Conservation (phyloP, 2,113 vertebrate genomes). For the Athene noctua region DNA sequence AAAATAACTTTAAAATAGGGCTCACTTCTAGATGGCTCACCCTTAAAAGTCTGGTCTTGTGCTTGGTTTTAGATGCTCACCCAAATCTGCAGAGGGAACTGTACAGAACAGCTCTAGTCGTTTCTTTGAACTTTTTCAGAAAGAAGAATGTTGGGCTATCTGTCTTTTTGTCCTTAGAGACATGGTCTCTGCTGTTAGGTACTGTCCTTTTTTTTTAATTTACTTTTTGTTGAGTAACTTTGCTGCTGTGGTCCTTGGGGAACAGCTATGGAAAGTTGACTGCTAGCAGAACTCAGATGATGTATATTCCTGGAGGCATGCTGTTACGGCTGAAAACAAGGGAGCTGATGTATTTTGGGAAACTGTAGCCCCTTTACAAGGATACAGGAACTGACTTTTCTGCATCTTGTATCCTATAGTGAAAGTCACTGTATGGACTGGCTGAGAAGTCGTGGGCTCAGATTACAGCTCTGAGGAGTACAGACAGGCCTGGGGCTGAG, state of each 20-base stretch:
- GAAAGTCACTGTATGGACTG: background rate
- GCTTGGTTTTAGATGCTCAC: background rate
- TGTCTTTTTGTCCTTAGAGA: background rate
- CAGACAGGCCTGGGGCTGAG: background rate
- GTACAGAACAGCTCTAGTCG: background rate
- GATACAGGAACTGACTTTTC: background rate
- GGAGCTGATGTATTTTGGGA: background rate
- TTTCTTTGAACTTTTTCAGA: background rate
- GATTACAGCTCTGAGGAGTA: background rate
- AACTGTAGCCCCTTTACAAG: background rate
- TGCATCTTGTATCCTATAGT: rapidly evolving
- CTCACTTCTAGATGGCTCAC: background rate
- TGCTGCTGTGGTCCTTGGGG: background rate
- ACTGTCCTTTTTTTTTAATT: background rate
- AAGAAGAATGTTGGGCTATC: background rate
- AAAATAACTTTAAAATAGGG: conserved; percentile 28
- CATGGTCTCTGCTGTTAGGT: background rate
- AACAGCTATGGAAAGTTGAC: background rate
- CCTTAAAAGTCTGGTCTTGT: background rate
- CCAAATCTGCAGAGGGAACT: background rate
- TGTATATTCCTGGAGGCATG: background rate
- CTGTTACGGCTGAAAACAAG: background rate
- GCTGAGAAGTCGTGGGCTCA: rapidly evolving
- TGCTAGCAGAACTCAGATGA: background rate
- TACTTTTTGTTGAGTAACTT: background rate